These are phyloP conservation scores for Eudasyphora cyanicolor DNA, from an alignment of 2,888 invertebrate species.

Conservation along the genomic window DNA sequence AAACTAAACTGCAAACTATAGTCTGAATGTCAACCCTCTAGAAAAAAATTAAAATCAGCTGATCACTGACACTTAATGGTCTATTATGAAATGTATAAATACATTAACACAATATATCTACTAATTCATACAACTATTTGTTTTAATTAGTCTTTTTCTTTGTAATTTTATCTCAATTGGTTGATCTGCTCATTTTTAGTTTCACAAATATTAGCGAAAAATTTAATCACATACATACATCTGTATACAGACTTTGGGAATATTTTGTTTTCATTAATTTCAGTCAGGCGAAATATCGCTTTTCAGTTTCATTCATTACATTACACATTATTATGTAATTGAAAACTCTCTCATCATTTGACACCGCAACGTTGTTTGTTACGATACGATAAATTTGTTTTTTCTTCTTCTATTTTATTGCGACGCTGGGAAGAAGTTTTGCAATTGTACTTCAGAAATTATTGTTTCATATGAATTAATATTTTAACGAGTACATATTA, in stretches of 20 bases:
- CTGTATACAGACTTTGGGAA: background rate
- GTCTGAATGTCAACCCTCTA: too few species aligned
- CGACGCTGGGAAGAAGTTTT: conserved; percentile 43
- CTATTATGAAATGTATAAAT: too few species aligned
- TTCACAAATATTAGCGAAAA: background rate
- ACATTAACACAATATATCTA: too few species aligned
- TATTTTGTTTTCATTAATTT: background rate
- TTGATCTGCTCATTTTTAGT: background rate
- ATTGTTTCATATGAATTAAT: background rate
- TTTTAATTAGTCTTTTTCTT: background rate
- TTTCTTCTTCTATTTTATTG: background rate
- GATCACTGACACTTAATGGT: too few species aligned
- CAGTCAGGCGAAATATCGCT: background rate
- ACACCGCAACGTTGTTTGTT: background rate
- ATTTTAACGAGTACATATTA: too few species aligned
- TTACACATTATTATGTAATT: conserved; percentile 18
- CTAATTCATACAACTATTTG: too few species aligned
- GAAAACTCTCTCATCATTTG: conserved; percentile 27
- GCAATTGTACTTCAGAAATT: conserved; percentile 1
- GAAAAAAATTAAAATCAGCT: too few species aligned
- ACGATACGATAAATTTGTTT: too few species aligned
- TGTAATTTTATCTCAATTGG: background rate
- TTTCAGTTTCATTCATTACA: background rate
- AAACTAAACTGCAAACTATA: too few species aligned
- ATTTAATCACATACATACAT: background rate